Conservation (phyloP, 2,888 invertebrate genomes). For the Lasius fuliginosus region DNA sequence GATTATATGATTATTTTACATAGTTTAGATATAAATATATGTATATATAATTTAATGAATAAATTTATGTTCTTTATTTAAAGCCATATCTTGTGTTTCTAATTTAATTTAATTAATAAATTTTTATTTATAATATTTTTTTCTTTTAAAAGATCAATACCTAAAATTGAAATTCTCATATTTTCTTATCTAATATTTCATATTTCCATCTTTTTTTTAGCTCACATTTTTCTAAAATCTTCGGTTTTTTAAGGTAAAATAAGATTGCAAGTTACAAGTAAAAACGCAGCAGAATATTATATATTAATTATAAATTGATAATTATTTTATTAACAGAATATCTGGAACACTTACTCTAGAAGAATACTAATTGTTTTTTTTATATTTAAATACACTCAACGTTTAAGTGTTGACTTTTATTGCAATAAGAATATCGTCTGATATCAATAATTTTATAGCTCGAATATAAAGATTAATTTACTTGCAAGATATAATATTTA, state of each 20-base stretch:
- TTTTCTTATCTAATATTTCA: too few relatives aligned
- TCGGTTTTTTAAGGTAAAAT: not conserved
- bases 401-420: not conserved
- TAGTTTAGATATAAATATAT: not conserved
- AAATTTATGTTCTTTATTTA: slow-evolving; percentile 15
- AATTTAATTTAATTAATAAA: not conserved
- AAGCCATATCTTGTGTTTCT: not conserved
- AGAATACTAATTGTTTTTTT: not conserved
- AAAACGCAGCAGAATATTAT: not conserved
- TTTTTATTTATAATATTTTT: too few relatives aligned
- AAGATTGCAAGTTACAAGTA: not conserved
- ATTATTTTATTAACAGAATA: too few relatives aligned
- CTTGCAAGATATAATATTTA: slow-evolving; percentile 27
- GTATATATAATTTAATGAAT: slow-evolving; percentile 9
- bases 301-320: not conserved
- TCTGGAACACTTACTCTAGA: too few relatives aligned
- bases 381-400: not conserved
- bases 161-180: too few relatives aligned
- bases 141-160: too few relatives aligned
- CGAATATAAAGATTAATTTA: not conserved
- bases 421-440: not conserved
- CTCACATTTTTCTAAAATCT: too few relatives aligned
- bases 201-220: too few relatives aligned
- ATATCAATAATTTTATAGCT: not conserved
- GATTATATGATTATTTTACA: not conserved